phyloP scores from a whole-genome alignment of 2,888 invertebrate genomes.

The Atethmia centrago region DNA sequence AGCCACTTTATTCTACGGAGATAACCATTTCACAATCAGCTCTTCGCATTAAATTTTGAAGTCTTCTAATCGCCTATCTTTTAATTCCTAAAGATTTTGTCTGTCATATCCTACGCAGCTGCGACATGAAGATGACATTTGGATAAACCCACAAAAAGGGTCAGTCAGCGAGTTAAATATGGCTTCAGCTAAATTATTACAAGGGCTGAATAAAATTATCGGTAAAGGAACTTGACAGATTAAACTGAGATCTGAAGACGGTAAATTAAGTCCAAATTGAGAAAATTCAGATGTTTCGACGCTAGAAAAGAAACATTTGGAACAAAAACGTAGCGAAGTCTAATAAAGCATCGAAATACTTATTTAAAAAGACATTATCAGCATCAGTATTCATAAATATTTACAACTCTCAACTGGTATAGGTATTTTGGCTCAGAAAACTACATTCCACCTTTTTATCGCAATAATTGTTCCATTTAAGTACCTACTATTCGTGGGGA shows the following conservation, averaged over 20 bases:
- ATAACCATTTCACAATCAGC: background rate
- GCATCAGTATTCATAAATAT: background rate
- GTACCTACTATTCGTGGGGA: background rate
- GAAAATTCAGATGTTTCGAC: background rate
- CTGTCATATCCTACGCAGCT: conserved; percentile 29
- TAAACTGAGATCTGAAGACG: conserved; percentile 8
- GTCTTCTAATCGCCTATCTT: conserved; percentile 22
- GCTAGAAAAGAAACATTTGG: background rate
- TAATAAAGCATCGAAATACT: background rate
- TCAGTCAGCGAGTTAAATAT: conserved; percentile 30
- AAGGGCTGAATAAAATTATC: conserved; percentile 34
- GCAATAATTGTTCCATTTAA: background rate
- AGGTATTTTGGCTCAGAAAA: background rate
- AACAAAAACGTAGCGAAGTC: background rate
- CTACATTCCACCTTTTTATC: background rate
- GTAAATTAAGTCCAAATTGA: conserved; percentile 11
- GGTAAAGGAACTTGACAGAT: conserved; percentile 30
- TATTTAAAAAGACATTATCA: background rate
- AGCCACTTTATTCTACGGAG: background rate
- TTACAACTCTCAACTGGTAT: background rate
- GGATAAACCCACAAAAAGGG: conserved; percentile 41
- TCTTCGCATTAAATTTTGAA: background rate
- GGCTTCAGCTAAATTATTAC: conserved; percentile 19
- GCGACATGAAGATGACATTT: conserved; percentile 47
- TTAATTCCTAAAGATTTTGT: conserved; percentile 7